Evolutionary conservation across 2,888 invertebrate species (phyloP).

Genomic region (Nomada lathburiana): DNA sequence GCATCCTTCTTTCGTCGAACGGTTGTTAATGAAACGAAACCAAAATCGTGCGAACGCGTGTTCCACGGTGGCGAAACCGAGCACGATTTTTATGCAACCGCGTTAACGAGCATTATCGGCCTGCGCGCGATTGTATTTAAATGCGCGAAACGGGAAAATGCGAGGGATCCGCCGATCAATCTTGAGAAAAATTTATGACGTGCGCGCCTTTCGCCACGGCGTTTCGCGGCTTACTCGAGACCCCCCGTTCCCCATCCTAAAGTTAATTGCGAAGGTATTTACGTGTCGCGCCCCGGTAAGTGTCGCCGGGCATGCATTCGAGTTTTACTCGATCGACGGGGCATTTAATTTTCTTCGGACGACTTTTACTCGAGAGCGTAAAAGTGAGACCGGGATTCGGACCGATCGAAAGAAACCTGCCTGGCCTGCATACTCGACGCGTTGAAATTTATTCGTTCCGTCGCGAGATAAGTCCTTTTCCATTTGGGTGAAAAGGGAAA

Average conservation of each 20-base stretch:
- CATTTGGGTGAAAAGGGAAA: conserved; percentile 18
- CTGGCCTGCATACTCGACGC: conserved; percentile 30
- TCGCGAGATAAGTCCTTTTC: conserved; percentile 19
- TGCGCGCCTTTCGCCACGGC: not conserved
- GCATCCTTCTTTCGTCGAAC: not conserved
- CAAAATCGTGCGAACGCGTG: conserved; percentile 8
- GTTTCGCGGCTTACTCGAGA: not conserved
- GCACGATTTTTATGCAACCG: conserved; percentile 1
- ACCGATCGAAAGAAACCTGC: not conserved
- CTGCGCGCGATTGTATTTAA: not conserved
- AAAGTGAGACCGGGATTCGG: conserved; percentile 43
- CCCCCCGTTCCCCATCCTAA: not conserved
- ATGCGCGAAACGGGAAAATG: not conserved
- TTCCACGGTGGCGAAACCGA: not conserved
- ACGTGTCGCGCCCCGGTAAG: not conserved
- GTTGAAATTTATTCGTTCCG: conserved; percentile 31
- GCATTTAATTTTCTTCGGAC: not conserved
- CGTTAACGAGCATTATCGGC: not conserved
- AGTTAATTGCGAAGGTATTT: not conserved
- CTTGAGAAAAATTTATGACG: not conserved
- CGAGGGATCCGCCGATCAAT: not conserved
- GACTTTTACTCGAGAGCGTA: conserved; percentile 49
- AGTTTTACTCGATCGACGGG: not conserved
- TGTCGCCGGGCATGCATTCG: not conserved
- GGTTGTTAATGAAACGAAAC: conserved; percentile 13